phyloP scores from a whole-genome alignment of 2,797 vertebrate species.

The Crypturellus tataupa region DNA sequence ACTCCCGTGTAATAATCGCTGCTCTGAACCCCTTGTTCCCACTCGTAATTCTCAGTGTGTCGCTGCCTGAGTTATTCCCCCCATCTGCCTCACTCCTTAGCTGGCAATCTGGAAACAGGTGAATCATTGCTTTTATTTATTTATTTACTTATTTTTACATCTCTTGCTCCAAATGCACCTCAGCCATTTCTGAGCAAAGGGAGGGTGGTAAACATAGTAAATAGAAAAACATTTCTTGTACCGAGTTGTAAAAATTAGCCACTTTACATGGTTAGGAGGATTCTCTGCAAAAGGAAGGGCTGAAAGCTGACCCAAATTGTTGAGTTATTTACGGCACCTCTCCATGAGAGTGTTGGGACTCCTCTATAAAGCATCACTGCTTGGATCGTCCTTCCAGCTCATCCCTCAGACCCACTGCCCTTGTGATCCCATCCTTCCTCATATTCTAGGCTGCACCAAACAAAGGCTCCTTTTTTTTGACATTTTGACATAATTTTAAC shows the following conservation, averaged over 20 bases:
- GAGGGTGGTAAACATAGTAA: background rate
- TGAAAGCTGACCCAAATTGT: background rate
- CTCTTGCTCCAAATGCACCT: background rate
- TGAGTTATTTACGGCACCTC: background rate
- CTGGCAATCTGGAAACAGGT: background rate
- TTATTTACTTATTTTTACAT: background rate
- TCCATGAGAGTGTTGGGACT: background rate
- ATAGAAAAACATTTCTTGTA: background rate
- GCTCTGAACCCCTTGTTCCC: background rate
- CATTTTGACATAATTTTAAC: too few relatives aligned
- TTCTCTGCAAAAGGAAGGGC: background rate
- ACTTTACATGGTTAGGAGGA: background rate
- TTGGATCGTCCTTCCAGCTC: background rate
- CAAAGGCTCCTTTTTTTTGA: too few relatives aligned
- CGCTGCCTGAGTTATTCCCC: background rate
- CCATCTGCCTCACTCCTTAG: background rate
- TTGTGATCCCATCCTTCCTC: too few relatives aligned
- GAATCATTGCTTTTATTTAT: background rate
- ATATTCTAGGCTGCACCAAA: too few relatives aligned
- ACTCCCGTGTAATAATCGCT: background rate
- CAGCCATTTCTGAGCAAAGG: background rate
- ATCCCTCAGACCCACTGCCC: too few relatives aligned
- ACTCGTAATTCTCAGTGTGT: background rate
- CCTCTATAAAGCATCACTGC: background rate
- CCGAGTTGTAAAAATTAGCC: background rate